Percentiles rank a stretch among this genome's conserved stretches.
Conservation (phyloP, 30 jellyfish, hydroid and myxozoan species). For the Hydractinia echinata region DNA sequence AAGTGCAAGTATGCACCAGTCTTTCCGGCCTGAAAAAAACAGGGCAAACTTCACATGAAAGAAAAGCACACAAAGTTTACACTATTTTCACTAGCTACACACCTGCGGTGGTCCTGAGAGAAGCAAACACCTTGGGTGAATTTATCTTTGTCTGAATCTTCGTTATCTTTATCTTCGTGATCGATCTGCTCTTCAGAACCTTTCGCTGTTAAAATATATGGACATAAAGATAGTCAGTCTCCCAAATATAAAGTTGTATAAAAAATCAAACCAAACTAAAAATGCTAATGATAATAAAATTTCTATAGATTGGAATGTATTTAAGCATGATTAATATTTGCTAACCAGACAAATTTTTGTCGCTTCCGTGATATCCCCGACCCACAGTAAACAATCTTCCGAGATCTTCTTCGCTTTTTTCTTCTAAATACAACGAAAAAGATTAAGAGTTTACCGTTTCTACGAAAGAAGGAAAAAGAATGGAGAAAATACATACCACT, state of each 20-base stretch:
- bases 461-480: background rate
- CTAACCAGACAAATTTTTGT: slow-evolving; percentile 1
- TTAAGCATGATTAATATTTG: too few relatives aligned
- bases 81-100: background rate
- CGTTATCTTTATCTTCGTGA: slow-evolving; percentile 75
- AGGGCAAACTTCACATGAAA: background rate
- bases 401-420: background rate
- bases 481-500: slow-evolving; percentile 1
- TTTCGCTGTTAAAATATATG: too few relatives aligned
- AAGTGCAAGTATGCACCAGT: slow-evolving; percentile 88
- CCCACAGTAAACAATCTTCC: background rate
- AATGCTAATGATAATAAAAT: too few relatives aligned
- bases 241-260: too few relatives aligned
- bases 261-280: too few relatives aligned
- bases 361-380: background rate
- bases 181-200: slow-evolving; percentile 49
- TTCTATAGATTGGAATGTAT: too few relatives aligned
- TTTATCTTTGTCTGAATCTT: slow-evolving; percentile 75
- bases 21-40: slow-evolving; percentile 68
- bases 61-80: background rate
- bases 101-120: slow-evolving; percentile 96
- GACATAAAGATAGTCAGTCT: too few relatives aligned
- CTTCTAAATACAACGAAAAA: background rate
- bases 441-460: background rate
- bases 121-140: slow-evolving; percentile 85